Evolutionary conservation across 2,113 vertebrate genomes (phyloP), one percentile per base, ranked within the genome.

Genomic region (Mus spicilegus): DNA sequence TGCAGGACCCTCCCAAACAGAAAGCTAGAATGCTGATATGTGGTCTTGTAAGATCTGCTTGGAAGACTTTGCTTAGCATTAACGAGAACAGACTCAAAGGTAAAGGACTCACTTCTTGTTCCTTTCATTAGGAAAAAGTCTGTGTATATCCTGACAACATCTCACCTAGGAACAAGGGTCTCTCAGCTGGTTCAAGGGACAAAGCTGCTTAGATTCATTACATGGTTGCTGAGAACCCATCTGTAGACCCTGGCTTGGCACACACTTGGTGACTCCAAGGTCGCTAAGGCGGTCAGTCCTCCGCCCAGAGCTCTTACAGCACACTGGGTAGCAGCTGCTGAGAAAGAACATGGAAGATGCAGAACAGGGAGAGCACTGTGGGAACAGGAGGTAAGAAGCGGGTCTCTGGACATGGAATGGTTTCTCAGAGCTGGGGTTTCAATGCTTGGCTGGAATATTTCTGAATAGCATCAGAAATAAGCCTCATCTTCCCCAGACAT

Each of bases 81-180:
- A 89, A 61, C 19, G 30, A 11, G 93, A 98, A 81, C 70, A 89
- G 70, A 97, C 97, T 42, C 92, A 97, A 97, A 89, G 33, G 51
- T 17, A 97, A 33, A 33, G 22, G 49, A 87, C 81, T 56, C 80
- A 51, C 89, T 89, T 89, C 20, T 97, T 75, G 58, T 95, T 95
- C 73, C 36, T 76, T 97, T 89, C 90, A 96, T 91, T 49, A 89
- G 24, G 73, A 10, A 89, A 58, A 12, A 28, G 5, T 72, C 36
- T 85, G 56, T 7, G 33, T 9, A 36, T 28, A n/a, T 11, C 4
- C n/a, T 39, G 73, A 51, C 4, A 67, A 61, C 7, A 77, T 58
- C 42, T 70, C 87, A 80, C 56, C 89, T 82, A 80, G 36, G 19
- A n/a, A 33, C 76, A 51, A 36, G 26, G 36, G 30, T 1, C 17